Evolutionary conservation across 2,797 vertebrate genomes (phyloP), one percentile per base, ranked within the genome.

Genomic region (Betta splendens): DNA sequence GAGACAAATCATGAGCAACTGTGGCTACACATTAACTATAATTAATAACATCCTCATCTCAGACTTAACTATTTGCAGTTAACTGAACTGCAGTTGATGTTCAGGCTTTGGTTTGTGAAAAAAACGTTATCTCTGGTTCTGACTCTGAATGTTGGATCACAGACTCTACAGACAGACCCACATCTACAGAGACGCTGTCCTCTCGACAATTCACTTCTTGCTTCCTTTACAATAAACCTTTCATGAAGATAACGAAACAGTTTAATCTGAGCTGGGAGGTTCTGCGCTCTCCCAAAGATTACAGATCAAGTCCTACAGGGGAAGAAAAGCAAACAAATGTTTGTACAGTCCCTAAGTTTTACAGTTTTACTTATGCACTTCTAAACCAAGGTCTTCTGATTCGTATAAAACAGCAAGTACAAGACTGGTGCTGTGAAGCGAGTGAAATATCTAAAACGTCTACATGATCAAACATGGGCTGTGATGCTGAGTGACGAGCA

Each of bases 381-480:
- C 11, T 44, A 32, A 29, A 36, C 31, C 7, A 10, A 63, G 52
- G 44, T 29, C 20, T 49, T 76, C 21, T 8, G 18, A 9, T 56
- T 58, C 57, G 3, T 17, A 33, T 23, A 60, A 25, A 20, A 25
- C 37, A 42, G 21, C 11, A 21, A 31, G 43, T 56, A 53, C 32
- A 50, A 32, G 32, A 63, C 15, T 38, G 39, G 42, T 25, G 13
- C 28, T 28, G 21, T 47, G 58, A 16, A 51, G 37, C 55, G 43
- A 12, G 26, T 37, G 5, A 28, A 5, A 13, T 8, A 42, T 51
- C n/a, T 46, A 16, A 62, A 26, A 48, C 40, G 23, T 52, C 33
- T 3, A 46, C 42, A 28, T 32, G 7, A 43, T 52, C 67, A 23
- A 4, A 59, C 5, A 23, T 21, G 43, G 15, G n/a, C 43, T 26